Evolutionary conservation across 2,888 invertebrate genomes (phyloP).

Genomic region (Eupeodes luniger): DNA sequence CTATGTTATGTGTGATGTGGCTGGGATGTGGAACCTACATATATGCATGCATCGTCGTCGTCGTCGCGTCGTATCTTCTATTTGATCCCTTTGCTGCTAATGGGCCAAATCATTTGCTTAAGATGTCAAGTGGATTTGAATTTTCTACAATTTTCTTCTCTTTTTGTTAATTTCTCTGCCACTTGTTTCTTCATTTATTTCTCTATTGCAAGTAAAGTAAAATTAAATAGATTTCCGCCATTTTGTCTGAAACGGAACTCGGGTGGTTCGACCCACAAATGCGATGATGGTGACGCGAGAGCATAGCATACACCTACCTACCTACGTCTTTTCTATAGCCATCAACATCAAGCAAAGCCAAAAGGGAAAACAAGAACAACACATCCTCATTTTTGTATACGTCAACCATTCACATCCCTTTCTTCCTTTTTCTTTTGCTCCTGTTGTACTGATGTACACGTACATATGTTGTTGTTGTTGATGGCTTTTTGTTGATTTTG

Average conservation of each 20-base stretch:
- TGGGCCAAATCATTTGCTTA: constrained; percentile 76
- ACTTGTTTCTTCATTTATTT: constrained; percentile 49
- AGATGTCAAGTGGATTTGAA: constrained; percentile 74
- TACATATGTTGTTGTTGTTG: constrained; percentile 18
- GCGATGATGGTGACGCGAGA: constrained; percentile 64
- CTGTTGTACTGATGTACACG: constrained; percentile 42
- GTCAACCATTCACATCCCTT: constrained; percentile 75
- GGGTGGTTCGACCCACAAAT: constrained; percentile 67
- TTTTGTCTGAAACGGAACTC: constrained; percentile 59
- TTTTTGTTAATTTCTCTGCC: constrained; percentile 29
- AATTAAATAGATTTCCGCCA: constrained; percentile 72
- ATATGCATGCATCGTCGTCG: not conserved
- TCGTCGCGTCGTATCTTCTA: constrained; percentile 29
- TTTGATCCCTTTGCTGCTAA: constrained; percentile 68
- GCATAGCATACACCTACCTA: constrained; percentile 21
- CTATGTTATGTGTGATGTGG: constrained; percentile 9
- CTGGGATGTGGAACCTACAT: not conserved
- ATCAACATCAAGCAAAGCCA: not conserved
- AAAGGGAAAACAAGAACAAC: constrained; percentile 53
- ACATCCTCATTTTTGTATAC: constrained; percentile 69
- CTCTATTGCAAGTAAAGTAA: constrained; percentile 31
- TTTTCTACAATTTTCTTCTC: constrained; percentile 36
- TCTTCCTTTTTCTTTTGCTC: constrained; percentile 63
- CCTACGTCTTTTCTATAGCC: no score
- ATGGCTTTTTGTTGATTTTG: constrained; percentile 53